These are phyloP conservation scores for Stenolophus ochropezus DNA, from an alignment of 2,888 invertebrate genomes.

Conservation along the genomic window DNA sequence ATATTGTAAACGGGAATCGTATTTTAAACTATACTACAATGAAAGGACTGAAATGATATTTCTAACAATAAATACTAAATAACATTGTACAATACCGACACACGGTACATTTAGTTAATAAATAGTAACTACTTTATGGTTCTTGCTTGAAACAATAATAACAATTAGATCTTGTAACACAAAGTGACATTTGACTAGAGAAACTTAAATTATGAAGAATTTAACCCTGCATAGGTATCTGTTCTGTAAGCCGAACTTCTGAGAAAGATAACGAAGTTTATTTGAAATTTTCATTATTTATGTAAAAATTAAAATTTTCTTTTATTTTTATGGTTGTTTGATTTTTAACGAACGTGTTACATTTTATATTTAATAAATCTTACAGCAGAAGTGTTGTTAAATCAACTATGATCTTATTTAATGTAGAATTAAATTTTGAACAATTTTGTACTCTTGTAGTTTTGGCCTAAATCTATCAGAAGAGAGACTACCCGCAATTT, in stretches of 20 bases:
- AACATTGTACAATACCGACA: conserved; percentile 60
- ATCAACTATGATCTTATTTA: no score
- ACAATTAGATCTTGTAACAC: conserved; percentile 43
- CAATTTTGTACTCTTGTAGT: no score
- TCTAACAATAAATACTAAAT: conserved; percentile 61
- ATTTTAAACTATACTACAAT: conserved; percentile 42
- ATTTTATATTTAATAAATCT: no score
- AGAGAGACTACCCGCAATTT: no score
- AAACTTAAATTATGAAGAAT: conserved; percentile 42
- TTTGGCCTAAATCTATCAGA: no score
- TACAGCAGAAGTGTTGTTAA: no score
- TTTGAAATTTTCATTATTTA: conserved; percentile 1
- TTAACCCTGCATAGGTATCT: conserved; percentile 44
- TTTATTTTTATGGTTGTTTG: no score
- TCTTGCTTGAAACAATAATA: conserved; percentile 40
- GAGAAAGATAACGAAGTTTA: neutral
- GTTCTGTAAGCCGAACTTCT: conserved; percentile 25
- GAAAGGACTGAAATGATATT: conserved; percentile 54
- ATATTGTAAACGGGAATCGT: conserved; percentile 44
- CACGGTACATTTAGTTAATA: conserved; percentile 52
- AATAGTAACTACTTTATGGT: conserved; percentile 49
- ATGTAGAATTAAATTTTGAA: no score
- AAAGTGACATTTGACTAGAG: conserved; percentile 52
- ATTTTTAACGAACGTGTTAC: no score
- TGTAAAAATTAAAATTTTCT: no score